Conservation (phyloP, 2,797 vertebrate species). For the Coluber constrictor region DNA sequence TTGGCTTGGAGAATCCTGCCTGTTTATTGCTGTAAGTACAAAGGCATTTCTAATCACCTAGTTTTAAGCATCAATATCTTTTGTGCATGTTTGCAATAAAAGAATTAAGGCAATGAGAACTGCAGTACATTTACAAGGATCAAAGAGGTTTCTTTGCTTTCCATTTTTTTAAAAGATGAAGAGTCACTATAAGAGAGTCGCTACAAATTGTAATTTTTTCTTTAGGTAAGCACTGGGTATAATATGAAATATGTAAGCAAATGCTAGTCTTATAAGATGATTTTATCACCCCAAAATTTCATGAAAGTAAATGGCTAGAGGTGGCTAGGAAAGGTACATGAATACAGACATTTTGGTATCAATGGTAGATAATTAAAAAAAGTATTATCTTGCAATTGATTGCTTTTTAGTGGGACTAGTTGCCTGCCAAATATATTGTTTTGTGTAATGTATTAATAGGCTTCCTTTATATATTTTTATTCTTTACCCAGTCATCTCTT, state of each 20-base stretch:
- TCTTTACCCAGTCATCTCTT: background rate
- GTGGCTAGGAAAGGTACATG: background rate
- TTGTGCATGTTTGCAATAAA: constrained; percentile 19
- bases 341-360: background rate
- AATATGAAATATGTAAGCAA: background rate
- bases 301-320: background rate
- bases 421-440: background rate
- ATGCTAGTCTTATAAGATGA: background rate
- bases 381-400: background rate
- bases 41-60: background rate
- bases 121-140: background rate
- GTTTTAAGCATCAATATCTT: constrained; percentile 16
- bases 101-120: background rate
- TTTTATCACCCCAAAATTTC: background rate
- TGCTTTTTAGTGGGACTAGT: background rate
- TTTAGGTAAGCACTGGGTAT: background rate
- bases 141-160: background rate
- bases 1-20: constrained; percentile 21
- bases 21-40: constrained; percentile 28
- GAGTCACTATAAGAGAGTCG: background rate
- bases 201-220: background rate
- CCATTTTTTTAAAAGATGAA: background rate
- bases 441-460: background rate
- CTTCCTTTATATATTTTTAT: background rate
- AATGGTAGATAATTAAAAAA: background rate